Evolutionary conservation across 1,140 invertebrate genomes (phyloP).

Genomic region (Anoplophora glabripennis): DNA sequence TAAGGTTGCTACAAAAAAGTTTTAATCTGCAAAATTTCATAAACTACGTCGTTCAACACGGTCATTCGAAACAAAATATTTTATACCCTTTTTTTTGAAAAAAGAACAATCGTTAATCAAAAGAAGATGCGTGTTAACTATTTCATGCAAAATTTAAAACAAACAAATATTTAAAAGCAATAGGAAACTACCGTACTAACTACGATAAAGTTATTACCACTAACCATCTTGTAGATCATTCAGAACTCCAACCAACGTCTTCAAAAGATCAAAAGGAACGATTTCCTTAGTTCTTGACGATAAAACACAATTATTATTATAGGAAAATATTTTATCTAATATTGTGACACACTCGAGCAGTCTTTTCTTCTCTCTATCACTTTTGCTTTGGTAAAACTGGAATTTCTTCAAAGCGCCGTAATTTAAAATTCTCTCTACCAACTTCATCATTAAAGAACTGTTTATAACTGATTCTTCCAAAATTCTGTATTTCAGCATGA

Average conservation of each 20-base stretch:
- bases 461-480: slow-evolving; percentile 16
- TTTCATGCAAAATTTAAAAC: background rate
- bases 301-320: slow-evolving; percentile 15
- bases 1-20: no score
- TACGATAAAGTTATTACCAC: slow-evolving; percentile 10
- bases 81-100: no score
- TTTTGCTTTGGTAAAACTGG: slow-evolving; percentile 11
- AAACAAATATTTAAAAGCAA: background rate
- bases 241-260: slow-evolving; percentile 21
- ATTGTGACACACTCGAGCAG: slow-evolving; percentile 4
- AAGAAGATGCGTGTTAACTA: background rate
- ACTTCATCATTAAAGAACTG: slow-evolving; percentile 4
- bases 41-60: no score
- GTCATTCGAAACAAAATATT: no score
- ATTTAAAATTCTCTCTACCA: slow-evolving; percentile 18
- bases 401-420: slow-evolving; percentile 6
- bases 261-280: slow-evolving; percentile 23
- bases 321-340: slow-evolving; percentile 24
- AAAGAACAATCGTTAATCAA: no score
- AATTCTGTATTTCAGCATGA: slow-evolving; percentile 17
- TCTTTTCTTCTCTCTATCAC: slow-evolving; percentile 17
- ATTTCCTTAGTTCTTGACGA: slow-evolving; percentile 22
- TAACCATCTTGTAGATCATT: slow-evolving; percentile 26
- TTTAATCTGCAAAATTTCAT: no score
- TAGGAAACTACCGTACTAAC: background rate